Percentiles rank a stretch among this genome's conserved stretches.
These are phyloP conservation scores for Artemia franciscana DNA, from an alignment of 1,140 invertebrate genomes.

Conservation along the genomic window DNA sequence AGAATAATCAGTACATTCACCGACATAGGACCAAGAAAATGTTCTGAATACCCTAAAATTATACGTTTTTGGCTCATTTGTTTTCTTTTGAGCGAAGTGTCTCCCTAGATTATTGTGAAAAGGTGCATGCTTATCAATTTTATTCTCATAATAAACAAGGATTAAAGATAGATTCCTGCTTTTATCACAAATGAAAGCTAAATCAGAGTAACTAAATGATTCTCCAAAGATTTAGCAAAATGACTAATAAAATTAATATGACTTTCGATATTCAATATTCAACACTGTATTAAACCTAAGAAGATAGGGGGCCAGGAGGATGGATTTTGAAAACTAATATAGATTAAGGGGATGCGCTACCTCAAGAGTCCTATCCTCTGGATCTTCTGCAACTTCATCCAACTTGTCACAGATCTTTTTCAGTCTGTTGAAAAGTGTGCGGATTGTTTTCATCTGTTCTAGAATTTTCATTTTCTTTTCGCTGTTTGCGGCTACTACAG, in stretches of 20 bases:
- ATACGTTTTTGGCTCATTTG: no score
- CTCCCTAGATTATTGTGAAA: no score
- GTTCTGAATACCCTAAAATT: no score
- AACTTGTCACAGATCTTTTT: conserved; percentile 72
- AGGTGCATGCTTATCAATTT: no score
- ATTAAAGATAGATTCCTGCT: no score
- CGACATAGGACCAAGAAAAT: no score
- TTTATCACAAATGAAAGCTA: no score
- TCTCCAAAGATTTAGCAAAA: conserved; percentile 9
- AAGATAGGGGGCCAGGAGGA: no score
- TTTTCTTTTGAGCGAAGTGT: no score
- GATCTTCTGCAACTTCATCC: conserved; percentile 42
- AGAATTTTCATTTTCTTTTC: conserved; percentile 67
- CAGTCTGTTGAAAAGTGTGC: conserved; percentile 54
- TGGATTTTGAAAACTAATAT: neutral
- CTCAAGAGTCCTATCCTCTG: conserved; percentile 63
- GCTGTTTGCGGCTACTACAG: conserved; percentile 40
- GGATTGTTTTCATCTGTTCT: conserved; percentile 50
- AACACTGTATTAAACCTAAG: neutral
- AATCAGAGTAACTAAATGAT: no score
- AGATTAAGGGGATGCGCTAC: conserved; percentile 14
- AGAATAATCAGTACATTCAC: no score
- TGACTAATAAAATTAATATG: neutral
- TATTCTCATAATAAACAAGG: no score
- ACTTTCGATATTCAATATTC: neutral